Conservation (phyloP, 2,113 vertebrate genomes). For the Rhegmatorhina hoffmannsi region DNA sequence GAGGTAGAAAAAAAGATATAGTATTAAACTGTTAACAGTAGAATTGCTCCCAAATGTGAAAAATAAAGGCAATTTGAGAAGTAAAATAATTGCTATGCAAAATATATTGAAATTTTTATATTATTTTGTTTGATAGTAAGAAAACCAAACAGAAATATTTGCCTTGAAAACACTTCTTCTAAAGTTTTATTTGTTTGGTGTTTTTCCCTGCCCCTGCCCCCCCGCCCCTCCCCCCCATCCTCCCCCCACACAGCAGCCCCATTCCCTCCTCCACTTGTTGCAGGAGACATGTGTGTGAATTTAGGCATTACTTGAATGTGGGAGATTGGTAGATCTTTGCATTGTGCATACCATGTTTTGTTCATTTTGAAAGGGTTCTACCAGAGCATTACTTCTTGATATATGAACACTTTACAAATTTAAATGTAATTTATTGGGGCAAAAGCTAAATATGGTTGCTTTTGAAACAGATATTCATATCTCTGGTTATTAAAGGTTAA, state of each 20-base stretch:
- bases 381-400: background rate
- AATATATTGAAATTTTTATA: background rate
- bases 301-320: background rate
- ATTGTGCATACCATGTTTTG: background rate
- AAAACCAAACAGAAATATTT: background rate
- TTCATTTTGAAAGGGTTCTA: background rate
- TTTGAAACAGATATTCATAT: background rate
- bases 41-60: background rate
- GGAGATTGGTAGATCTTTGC: background rate
- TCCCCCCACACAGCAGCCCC: background rate
- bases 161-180: background rate
- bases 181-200: background rate
- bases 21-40: background rate
- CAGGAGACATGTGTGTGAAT: rapidly evolving
- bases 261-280: background rate
- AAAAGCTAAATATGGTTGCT: background rate
- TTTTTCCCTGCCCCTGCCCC: too few relatives aligned
- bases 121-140: background rate
- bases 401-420: background rate
- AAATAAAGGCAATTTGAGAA: background rate
- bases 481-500: background rate
- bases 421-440: background rate
- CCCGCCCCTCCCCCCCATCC: too few relatives aligned
- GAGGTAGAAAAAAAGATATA: background rate
- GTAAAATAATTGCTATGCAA: background rate